A percentile compares a stretch with the other conserved stretches of the same genome.
These are phyloP conservation scores for Tupiocoris notatus DNA, from an alignment of 2,888 invertebrate genomes.

Conservation along the genomic window DNA sequence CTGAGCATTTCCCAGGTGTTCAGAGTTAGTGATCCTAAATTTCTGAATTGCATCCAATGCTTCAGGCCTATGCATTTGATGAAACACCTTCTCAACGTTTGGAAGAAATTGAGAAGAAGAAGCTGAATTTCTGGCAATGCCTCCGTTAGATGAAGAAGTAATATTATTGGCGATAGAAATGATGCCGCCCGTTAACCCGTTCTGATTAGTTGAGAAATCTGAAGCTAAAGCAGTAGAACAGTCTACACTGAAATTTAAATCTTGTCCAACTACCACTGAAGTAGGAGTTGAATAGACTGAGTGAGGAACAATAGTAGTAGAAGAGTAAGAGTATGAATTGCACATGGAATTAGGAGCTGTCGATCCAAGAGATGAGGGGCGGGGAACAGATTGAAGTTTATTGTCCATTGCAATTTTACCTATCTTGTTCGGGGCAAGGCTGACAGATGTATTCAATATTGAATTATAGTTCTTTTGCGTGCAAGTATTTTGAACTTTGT, in stretches of 20 bases:
- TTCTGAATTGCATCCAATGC: neutral
- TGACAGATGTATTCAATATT: neutral
- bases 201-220: neutral
- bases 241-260: neutral
- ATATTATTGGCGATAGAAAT: neutral
- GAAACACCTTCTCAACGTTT: neutral
- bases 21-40: too few species aligned
- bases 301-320: neutral
- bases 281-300: conserved; percentile 19
- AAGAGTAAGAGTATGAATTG: neutral
- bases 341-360: neutral
- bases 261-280: neutral
- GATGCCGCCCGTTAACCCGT: neutral
- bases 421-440: neutral
- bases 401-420: too few species aligned
- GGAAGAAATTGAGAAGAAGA: neutral
- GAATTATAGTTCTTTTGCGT: neutral
- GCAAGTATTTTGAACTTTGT: neutral
- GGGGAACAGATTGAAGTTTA: neutral
- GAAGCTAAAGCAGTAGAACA: neutral
- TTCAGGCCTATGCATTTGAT: neutral
- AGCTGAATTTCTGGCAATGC: neutral
- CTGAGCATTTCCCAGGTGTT: too few species aligned
- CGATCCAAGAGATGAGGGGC: neutral
- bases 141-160: neutral